Conservation (phyloP, 2,797 vertebrate species). For the Chaetophractus vellerosus region DNA sequence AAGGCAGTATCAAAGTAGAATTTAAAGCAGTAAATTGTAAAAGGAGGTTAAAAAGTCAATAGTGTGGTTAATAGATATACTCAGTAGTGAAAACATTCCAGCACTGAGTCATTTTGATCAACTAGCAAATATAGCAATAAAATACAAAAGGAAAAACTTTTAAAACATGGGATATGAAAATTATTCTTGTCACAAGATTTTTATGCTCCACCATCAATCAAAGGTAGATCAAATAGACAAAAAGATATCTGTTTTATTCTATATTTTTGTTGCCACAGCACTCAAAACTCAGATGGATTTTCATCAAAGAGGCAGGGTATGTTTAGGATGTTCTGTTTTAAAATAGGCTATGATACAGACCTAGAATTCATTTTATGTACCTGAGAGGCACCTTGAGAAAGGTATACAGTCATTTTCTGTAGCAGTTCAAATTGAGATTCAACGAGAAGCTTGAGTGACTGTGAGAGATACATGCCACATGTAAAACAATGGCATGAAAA, state of each 20-base stretch:
- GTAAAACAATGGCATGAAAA: neutral
- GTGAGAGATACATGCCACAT: neutral
- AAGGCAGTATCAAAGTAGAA: neutral
- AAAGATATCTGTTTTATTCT: neutral
- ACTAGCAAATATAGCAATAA: neutral
- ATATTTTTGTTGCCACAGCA: slow-evolving; percentile 1
- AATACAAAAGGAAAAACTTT: neutral
- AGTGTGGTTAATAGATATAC: neutral
- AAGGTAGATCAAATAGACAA: slow-evolving; percentile 29
- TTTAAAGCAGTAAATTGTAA: neutral
- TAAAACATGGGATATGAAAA: neutral
- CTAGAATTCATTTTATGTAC: neutral
- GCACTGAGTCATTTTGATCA: neutral
- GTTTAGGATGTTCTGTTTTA: neutral
- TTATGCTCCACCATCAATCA: neutral
- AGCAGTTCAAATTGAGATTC: neutral
- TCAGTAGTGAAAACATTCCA: neutral
- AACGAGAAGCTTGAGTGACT: neutral
- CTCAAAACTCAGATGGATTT: slow-evolving; percentile 25
- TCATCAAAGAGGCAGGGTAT: neutral
- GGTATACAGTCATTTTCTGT: neutral
- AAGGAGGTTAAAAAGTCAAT: neutral
- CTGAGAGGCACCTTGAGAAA: neutral
- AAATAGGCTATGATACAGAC: neutral
- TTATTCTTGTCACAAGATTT: neutral